Base-by-base conservation (phyloP, 2,797 vertebrate genomes). In the Sorex maritimensis region DNA sequence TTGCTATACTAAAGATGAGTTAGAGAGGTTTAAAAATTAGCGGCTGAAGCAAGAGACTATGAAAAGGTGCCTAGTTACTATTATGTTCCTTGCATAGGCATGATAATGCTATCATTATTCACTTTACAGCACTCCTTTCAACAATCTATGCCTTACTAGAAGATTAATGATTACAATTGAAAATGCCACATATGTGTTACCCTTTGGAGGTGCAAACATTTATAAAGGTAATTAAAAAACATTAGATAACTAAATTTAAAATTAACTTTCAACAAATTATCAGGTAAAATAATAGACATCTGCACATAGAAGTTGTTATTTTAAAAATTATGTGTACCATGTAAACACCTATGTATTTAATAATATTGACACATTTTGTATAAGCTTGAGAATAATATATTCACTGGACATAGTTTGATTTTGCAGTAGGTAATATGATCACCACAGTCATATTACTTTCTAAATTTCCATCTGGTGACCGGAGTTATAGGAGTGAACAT, bases 141-240 rank as follows among this genome's bases (percentile, higher is more conserved):
- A 72, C 68, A 73, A 19, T 38, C 77, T 44, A 17, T 75, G 67
- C 52, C 84, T 87, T 94, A 34, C 28, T 79, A 55, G 78, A 88
- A 94, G 69, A 95, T 93, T 95, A 93, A 91, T 95, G 89, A 88
- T 74, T 94, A 91, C 83, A 86, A 82, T 93, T 88, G 34, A 5
- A 81, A 82, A 95, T 79, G 79, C 80, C 44, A 81, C 13, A 30
- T 44, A 34, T 34, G 13, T 30, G 52, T 63, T 92, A 55, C 61
- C 72, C 63, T 91, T 81, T 81, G 41, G 65, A 92, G 58, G 91
- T 71, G 11, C n/a, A 92, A 90, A 96, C 80, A 94, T 93, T 95
- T 95, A 93, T 26, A 75, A 52, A 71, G 17, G 44, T 4, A 30
- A 92, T 49, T 94, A 88, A 83, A 91, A 41, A 24, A 91, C 44